phyloP scores from a whole-genome alignment of 2,113 vertebrate species.

The Trogon surrucura region DNA sequence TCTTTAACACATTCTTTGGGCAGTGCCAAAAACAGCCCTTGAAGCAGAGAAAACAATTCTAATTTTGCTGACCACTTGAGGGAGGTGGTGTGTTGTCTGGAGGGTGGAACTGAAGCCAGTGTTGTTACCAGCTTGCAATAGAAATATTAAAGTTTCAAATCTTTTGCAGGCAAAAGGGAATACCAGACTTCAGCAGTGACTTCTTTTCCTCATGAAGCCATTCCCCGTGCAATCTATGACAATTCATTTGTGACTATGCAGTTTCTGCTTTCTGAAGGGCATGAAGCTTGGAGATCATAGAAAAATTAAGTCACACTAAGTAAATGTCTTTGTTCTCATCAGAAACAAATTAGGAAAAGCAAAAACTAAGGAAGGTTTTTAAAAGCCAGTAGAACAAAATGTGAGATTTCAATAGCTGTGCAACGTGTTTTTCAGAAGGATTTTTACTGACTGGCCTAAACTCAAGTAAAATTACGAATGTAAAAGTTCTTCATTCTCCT shows the following conservation, averaged over 20 bases:
- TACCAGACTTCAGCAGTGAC: background rate
- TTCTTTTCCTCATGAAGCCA: constrained; percentile 6
- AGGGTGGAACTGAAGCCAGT: constrained; percentile 3
- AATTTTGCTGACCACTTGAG: constrained; percentile 73
- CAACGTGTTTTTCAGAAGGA: constrained; percentile 33
- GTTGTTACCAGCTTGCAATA: constrained; percentile 25
- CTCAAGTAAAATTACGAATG: constrained; percentile 52
- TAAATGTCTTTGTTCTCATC: background rate
- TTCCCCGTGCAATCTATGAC: background rate
- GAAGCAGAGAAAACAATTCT: constrained; percentile 44
- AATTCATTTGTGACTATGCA: background rate
- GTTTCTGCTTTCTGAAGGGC: constrained; percentile 45
- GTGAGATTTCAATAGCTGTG: background rate
- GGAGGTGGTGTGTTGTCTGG: constrained; percentile 74
- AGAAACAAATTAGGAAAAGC: constrained; percentile 34
- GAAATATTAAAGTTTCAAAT: constrained; percentile 43
- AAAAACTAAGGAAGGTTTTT: background rate
- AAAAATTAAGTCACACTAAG: background rate
- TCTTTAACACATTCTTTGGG: constrained; percentile 15
- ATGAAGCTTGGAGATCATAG: background rate
- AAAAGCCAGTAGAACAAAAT: background rate
- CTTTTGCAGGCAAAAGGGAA: constrained; percentile 34
- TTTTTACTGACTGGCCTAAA: constrained; percentile 36
- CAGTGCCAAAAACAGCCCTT: background rate
- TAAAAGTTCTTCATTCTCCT: background rate